These are phyloP conservation scores for Acanthacorydalis orientalis DNA, from an alignment of 2,888 invertebrate genomes.

Conservation along the genomic window DNA sequence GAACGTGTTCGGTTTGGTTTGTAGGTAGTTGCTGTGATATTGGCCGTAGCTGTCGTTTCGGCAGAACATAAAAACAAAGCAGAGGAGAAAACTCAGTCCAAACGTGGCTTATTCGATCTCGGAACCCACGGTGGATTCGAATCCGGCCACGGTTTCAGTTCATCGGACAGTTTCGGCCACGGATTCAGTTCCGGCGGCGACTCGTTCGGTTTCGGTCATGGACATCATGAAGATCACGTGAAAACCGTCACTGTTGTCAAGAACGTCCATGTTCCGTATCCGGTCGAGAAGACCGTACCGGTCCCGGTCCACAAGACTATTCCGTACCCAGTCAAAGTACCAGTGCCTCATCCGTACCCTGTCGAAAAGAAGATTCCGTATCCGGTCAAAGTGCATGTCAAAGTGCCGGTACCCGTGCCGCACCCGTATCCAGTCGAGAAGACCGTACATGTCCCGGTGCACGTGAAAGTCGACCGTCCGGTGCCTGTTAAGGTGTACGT, in stretches of 20 bases:
- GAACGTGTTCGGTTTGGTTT: slow-evolving; percentile 4
- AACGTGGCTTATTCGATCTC: slow-evolving; percentile 34
- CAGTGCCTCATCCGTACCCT: slow-evolving; percentile 37
- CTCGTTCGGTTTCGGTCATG: slow-evolving; percentile 6
- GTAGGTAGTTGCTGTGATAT: slow-evolving; percentile 11
- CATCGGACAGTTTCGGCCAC: background rate
- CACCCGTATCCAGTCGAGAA: slow-evolving; percentile 58
- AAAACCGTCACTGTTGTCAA: slow-evolving; percentile 38
- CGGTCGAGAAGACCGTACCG: slow-evolving; percentile 48
- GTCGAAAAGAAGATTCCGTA: slow-evolving; percentile 48
- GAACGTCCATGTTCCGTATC: slow-evolving; percentile 44
- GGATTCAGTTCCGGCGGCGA: background rate
- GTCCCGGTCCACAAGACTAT: slow-evolving; percentile 32
- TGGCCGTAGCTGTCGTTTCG: slow-evolving; percentile 27
- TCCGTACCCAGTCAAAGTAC: slow-evolving; percentile 21
- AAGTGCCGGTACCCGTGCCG: slow-evolving; percentile 24
- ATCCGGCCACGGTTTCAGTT: slow-evolving; percentile 15
- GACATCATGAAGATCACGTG: slow-evolving; percentile 4
- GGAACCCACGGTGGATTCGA: slow-evolving; percentile 28
- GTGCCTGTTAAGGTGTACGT: slow-evolving; percentile 58
- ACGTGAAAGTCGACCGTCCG: slow-evolving; percentile 35
- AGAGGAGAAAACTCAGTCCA: slow-evolving; percentile 33
- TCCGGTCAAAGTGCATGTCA: slow-evolving; percentile 46
- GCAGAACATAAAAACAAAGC: slow-evolving; percentile 32
- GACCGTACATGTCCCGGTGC: slow-evolving; percentile 46